Evolutionary conservation across 2,113 vertebrate species (phyloP).

Genomic region (Tichodroma muraria): DNA sequence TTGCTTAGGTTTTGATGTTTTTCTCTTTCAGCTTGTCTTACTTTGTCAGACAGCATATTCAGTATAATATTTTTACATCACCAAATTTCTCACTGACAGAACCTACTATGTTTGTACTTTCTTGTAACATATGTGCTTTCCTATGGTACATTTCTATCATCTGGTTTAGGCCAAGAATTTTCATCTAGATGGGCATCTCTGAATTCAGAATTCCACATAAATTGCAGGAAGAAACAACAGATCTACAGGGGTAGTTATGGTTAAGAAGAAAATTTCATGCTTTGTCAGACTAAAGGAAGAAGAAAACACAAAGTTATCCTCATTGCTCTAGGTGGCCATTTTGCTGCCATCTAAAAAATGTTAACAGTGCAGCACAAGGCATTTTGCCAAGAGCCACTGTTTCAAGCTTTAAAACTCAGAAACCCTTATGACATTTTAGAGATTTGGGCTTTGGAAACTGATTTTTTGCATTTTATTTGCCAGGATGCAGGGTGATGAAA

Average conservation of each 20-base stretch:
- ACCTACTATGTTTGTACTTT: background rate
- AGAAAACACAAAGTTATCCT: conserved; percentile 66
- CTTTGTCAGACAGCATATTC: background rate
- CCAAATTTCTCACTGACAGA: background rate
- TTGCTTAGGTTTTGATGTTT: background rate
- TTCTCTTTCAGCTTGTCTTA: background rate
- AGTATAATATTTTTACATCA: background rate
- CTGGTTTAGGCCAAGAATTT: conserved; percentile 16
- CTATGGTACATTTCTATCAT: background rate
- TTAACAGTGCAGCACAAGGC: conserved; percentile 42
- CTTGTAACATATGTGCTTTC: background rate
- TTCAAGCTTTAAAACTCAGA: conserved; percentile 65
- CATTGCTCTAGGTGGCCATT: conserved; percentile 57
- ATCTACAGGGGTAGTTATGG: conserved; percentile 52
- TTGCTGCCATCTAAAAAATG: conserved; percentile 51
- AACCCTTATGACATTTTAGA: conserved; percentile 10
- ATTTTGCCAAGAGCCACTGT: background rate
- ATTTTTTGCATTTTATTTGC: conserved; percentile 40
- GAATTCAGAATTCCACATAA: conserved; percentile 44
- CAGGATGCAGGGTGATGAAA: conserved; percentile 28
- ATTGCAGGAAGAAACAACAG: conserved; percentile 45
- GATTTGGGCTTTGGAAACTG: conserved; percentile 24
- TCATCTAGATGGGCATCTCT: background rate
- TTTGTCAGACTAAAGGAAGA: conserved; percentile 67
- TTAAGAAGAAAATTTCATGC: conserved; percentile 64